Percentiles rank a stretch among this genome's conserved stretches.
phyloP scores from a whole-genome alignment of 1,140 invertebrate species.

The Leptonema lineaticorne region DNA sequence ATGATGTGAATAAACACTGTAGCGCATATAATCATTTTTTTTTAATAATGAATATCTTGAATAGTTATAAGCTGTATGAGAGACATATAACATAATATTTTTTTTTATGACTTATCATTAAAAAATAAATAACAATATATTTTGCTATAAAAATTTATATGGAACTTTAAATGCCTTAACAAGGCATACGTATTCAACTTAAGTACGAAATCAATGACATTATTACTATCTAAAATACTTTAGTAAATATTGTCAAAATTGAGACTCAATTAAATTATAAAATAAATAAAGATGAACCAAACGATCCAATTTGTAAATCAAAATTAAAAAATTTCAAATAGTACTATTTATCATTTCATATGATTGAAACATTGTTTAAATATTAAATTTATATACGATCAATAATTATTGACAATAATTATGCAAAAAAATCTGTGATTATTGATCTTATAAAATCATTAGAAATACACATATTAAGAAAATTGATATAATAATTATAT shows the following conservation, averaged over 20 bases:
- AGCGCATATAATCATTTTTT: neutral
- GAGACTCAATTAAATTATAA: neutral
- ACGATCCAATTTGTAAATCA: no score
- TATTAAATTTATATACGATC: no score
- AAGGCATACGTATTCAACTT: neutral
- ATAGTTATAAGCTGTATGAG: neutral
- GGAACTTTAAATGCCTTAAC: neutral
- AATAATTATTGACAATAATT: no score
- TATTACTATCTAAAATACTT: conserved; percentile 18
- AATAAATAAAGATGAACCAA: no score
- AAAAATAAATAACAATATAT: conserved; percentile 16
- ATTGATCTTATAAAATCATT: no score
- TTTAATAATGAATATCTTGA: neutral
- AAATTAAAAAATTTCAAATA: no score
- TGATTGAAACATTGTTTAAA: no score
- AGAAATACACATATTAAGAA: no score
- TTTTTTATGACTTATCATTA: neutral
- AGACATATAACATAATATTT: neutral
- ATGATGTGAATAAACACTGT: neutral
- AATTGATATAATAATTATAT: no score
- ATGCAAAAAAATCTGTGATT: no score
- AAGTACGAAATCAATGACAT: neutral
- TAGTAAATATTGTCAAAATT: conserved; percentile 5
- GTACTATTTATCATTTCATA: no score
- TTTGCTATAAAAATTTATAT: neutral